Evolutionary conservation across 2,113 vertebrate genomes (phyloP).

Genomic region (Megaceryle torquata): DNA sequence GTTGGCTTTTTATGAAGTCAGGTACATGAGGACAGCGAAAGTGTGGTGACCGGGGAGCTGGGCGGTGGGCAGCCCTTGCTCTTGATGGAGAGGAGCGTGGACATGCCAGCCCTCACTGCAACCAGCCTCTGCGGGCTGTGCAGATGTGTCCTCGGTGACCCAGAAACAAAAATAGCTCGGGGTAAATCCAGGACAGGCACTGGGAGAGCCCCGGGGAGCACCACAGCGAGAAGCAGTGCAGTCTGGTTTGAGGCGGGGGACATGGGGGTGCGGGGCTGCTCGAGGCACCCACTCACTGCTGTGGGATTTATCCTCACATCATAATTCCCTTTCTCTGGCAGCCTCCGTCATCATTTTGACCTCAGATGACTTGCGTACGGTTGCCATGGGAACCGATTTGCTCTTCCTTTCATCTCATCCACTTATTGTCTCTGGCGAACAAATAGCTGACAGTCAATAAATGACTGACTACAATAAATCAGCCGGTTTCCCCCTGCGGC

Average conservation of each 20-base stretch:
- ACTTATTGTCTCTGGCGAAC: accelerated
- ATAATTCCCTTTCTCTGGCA: not conserved
- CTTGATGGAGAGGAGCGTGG: not conserved
- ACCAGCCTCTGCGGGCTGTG: not conserved
- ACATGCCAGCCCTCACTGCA: not conserved
- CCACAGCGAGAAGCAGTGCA: accelerated
- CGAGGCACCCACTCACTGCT: not conserved
- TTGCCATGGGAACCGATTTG: not conserved
- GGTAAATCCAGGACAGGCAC: not conserved
- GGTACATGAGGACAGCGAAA: not conserved
- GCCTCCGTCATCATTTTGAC: not conserved
- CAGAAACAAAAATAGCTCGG: conserved; percentile 13
- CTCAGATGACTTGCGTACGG: not conserved
- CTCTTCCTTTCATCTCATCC: not conserved
- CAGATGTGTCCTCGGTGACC: not conserved
- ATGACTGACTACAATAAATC: accelerated
- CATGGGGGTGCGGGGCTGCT: accelerated
- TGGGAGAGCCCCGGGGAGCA: not conserved
- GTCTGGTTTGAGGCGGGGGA: no score
- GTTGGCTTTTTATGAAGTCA: not conserved
- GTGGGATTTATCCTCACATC: not conserved
- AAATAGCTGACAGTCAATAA: not conserved
- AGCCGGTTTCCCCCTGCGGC: not conserved
- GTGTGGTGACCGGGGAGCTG: not conserved
- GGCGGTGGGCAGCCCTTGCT: not conserved